These are phyloP conservation scores for Penaeus monodon DNA, from an alignment of 2,888 invertebrate species.

Conservation along the genomic window DNA sequence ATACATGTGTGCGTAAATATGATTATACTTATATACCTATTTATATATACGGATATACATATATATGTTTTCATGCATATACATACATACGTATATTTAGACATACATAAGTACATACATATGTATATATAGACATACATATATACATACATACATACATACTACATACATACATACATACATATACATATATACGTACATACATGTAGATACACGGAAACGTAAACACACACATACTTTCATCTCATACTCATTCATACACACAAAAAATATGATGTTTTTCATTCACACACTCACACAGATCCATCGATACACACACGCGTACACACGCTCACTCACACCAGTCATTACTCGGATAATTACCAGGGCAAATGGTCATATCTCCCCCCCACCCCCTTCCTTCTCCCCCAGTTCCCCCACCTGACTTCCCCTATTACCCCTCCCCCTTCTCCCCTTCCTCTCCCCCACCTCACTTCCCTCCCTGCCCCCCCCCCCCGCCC, in stretches of 20 bases:
- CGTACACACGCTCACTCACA: slow-evolving; percentile 12
- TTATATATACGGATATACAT: background rate
- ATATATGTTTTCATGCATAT: background rate
- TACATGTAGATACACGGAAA: background rate
- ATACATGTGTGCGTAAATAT: too few species aligned
- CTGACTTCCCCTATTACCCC: too few species aligned
- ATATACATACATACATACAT: background rate
- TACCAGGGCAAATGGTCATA: too few species aligned
- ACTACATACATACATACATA: background rate
- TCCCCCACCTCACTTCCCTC: too few species aligned
- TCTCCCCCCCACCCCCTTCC: too few species aligned
- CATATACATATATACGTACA: background rate
- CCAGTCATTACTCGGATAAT: background rate
- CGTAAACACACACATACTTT: background rate
- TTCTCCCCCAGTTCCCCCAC: too few species aligned
- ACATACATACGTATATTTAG: background rate
- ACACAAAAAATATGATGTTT: background rate
- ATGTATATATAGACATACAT: background rate
- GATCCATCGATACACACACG: background rate
- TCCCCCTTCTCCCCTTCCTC: too few species aligned
- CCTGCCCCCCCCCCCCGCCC: too few species aligned
- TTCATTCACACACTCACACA: background rate
- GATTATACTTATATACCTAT: background rate
- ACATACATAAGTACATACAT: background rate
- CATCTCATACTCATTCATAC: background rate